Evolutionary conservation across 2,888 invertebrate species (phyloP).

Genomic region (Stenoptilia bipunctidactyla): DNA sequence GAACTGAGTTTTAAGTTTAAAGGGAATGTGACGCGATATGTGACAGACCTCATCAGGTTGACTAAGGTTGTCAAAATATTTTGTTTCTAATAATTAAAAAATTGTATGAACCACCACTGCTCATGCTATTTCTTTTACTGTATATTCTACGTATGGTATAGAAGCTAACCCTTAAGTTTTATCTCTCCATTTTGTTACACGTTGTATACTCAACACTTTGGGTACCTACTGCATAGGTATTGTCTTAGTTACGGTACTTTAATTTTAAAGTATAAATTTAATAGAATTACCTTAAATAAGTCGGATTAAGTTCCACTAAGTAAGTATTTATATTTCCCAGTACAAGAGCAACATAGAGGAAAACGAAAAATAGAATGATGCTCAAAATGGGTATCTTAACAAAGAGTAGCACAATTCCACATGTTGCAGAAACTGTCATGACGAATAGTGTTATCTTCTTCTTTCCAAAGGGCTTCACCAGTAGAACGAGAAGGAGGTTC

Average conservation of each 20-base stretch:
- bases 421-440: conserved; percentile 25
- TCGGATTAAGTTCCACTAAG: conserved; percentile 50
- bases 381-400: conserved; percentile 37
- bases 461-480: conserved; percentile 39
- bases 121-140: too few species aligned
- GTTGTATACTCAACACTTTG: conserved; percentile 5
- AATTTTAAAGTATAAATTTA: too few species aligned
- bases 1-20: too few species aligned
- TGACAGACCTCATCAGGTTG: too few species aligned
- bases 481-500: conserved; percentile 35
- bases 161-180: too few species aligned
- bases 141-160: too few species aligned
- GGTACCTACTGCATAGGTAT: neutral
- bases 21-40: too few species aligned
- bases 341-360: conserved; percentile 41
- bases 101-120: neutral
- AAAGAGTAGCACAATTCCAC: conserved; percentile 35
- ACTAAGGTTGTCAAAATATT: too few species aligned
- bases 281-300: conserved; percentile 51
- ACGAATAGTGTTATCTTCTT: conserved; percentile 32
- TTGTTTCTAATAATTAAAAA: too few species aligned
- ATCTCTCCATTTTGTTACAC: neutral
- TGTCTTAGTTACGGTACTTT: too few species aligned
- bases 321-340: conserved; percentile 48
- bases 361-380: conserved; percentile 39